Evolutionary conservation across 2,888 invertebrate genomes (phyloP).

Genomic region (Mythimna ferrago): DNA sequence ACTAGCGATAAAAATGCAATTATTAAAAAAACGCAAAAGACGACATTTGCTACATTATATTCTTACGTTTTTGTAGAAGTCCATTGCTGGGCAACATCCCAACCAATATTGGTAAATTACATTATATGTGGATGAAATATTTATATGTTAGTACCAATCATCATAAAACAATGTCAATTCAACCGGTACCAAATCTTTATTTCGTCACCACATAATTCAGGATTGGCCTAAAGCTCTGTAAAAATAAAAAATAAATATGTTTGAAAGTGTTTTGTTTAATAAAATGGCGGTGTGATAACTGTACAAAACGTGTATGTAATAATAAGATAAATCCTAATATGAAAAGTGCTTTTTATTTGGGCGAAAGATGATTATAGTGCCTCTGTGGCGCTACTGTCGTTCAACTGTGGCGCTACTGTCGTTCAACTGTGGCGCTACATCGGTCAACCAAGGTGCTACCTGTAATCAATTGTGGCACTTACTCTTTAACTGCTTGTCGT

Average conservation of each 20-base stretch:
- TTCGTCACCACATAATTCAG: slow-evolving; percentile 27
- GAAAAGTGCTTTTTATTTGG: slow-evolving; percentile 1
- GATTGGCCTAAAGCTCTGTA: slow-evolving; percentile 58
- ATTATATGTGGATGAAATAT: background rate
- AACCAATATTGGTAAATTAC: background rate
- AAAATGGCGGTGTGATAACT: slow-evolving; percentile 54
- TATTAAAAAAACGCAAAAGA: too few relatives aligned
- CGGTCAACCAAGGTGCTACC: background rate
- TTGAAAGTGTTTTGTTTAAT: slow-evolving; percentile 26
- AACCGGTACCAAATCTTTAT: slow-evolving; percentile 20
- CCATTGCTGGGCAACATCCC: background rate
- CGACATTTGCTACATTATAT: background rate
- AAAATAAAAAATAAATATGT: slow-evolving; percentile 22
- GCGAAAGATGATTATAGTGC: background rate
- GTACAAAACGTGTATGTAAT: slow-evolving; percentile 20
- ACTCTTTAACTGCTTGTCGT: too few relatives aligned
- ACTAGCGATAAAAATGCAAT: too few relatives aligned
- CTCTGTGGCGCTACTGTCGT: background rate
- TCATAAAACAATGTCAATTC: slow-evolving; percentile 34
- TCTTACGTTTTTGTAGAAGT: background rate
- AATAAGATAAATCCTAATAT: slow-evolving; percentile 24
- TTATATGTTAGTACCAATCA: background rate
- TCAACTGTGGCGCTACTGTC: background rate
- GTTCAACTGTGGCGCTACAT: background rate
- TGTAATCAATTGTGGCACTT: background rate